Evolutionary conservation across 2,797 vertebrate genomes (phyloP), one percentile per base, ranked within the genome.

Genomic region (Phoxinus dragarum): DNA sequence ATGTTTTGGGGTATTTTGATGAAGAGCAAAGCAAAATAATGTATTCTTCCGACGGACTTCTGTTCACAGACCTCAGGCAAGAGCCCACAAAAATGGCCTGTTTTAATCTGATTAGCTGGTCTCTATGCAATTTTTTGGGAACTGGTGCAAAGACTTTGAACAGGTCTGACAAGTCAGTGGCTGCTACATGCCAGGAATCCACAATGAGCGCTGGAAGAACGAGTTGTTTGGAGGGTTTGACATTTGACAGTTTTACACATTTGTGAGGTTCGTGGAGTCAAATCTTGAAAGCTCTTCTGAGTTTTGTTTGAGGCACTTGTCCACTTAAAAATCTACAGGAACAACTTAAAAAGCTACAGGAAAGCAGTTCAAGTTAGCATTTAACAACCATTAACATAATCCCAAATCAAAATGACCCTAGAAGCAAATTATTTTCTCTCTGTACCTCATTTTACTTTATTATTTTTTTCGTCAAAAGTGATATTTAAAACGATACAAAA

Each of bases 201-300:
- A 59, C 16, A 42, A 83, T 49, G 21, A 83, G 31, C 12, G 1
- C 19, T 11, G 36, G n/a, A 47, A 82, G 38, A 64, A 47, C 3
- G 0, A 34, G 81, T 23, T 27, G 2, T 49, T 49, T 49, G 8
- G 49, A 56, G 44, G 31, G 42, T 52, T 80, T 49, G 61, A 64
- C 61, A 34, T 82, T 82, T 82, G 81, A 74, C 81, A 47, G 69
- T 21, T 82, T 73, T 73, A 71, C 36, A 81, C 34, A 42, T 14
- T 67, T 66, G 17, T 64, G 42, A 47, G 61, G 27, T 36, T 47
- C 0, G 19, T 47, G 40, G 23, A 10, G 10, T 72, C 80, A 54
- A 56, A 71, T 71, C 23, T 40, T 71, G 16, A 59, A 71, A 71
- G 49, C 11, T 73, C 40, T 82, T 69, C 21, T 7, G 34, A 56